A percentile compares a stretch with the other conserved stretches of the same genome.
These are phyloP conservation scores for Toxotes chatareus DNA, from an alignment of 2,113 vertebrate species.

Conservation along the genomic window DNA sequence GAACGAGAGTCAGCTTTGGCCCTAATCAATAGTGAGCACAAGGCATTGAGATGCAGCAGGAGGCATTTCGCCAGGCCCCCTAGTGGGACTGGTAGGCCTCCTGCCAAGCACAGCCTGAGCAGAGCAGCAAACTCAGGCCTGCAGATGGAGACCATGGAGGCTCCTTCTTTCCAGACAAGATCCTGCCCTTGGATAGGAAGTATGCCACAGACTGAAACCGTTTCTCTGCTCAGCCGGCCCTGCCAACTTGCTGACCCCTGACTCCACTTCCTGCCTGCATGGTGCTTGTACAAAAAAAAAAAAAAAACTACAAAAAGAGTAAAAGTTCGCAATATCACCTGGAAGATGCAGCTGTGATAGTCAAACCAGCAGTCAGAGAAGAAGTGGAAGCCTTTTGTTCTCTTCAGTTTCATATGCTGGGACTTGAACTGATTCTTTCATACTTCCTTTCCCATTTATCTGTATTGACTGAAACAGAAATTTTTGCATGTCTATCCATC, in stretches of 20 bases:
- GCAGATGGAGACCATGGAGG: conserved; percentile 49
- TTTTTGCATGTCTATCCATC: conserved; percentile 10
- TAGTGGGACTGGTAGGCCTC: conserved; percentile 59
- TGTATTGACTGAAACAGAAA: conserved; percentile 15
- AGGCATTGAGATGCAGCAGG: conserved; percentile 73
- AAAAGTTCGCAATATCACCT: neutral
- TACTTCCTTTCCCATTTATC: conserved; percentile 7
- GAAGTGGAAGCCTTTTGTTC: neutral
- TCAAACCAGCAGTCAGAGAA: neutral
- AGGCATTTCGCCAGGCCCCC: conserved; percentile 66
- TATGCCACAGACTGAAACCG: conserved; percentile 30
- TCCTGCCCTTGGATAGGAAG: conserved; percentile 44
- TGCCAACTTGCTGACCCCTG: conserved; percentile 21
- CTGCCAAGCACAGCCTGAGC: conserved; percentile 74
- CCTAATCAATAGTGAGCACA: conserved; percentile 80
- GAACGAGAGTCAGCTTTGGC: conserved; percentile 60
- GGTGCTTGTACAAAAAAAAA: neutral
- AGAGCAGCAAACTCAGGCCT: conserved; percentile 49
- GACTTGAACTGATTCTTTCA: neutral
- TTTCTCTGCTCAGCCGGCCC: conserved; percentile 9
- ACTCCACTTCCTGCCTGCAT: neutral
- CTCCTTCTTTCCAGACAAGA: conserved; percentile 53
- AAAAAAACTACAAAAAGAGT: neutral
- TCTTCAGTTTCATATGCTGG: neutral
- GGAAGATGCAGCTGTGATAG: conserved; percentile 8